Evolutionary conservation across 2,888 invertebrate species (phyloP), one percentile per base, ranked within the genome.

Genomic region (Heteromurus nitidus): DNA sequence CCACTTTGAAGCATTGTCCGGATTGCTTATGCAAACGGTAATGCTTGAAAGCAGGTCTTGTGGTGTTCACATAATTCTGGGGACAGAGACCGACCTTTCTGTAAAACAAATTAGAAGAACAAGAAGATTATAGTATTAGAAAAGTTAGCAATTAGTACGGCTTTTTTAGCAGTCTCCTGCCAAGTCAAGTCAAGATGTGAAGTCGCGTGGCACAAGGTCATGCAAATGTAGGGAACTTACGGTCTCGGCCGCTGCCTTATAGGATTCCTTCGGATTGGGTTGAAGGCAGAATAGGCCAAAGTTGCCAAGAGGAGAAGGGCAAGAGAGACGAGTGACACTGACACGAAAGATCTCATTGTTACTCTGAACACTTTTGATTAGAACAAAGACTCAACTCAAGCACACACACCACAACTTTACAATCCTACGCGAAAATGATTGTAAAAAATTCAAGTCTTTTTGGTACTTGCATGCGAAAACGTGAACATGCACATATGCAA

Each of bases 1-100:
- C 87, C 24, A 87, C 82, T 30, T 67, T 64, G 62, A 83, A 85
- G 36, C 87, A 87, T 9, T 75, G 58, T 47, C 72, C 77, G 7
- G 84, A 82, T 11, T 30, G 76, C 30, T 79, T 75, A 67, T 85
- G 83, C 44, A 79, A 75, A 18, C 86, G 53, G 47, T 62, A 86
- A 11, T 82, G 73, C 28, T 82, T 83, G 47, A 77, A 83, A 9
- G 64, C 81, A 0, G 83, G 72, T 13, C 80, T 68, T 11, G 77
- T 82, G 5, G 75, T 73, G 65, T 83, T 83, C 30, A 75, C 68
- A 69, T 83, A 83, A 42, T 83, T 83, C 73, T 82, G 76, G 13
- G 80, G 58, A 53, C 85, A 83, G 1, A 82, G 60, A 5, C 85
- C 85, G 13, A 82, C 82, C 58, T 80, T 83, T 67, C 82, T 83